Evolutionary conservation across 1,140 invertebrate genomes (phyloP), one percentile per base, ranked within the genome.

Genomic region (Camponotus floridanus): DNA sequence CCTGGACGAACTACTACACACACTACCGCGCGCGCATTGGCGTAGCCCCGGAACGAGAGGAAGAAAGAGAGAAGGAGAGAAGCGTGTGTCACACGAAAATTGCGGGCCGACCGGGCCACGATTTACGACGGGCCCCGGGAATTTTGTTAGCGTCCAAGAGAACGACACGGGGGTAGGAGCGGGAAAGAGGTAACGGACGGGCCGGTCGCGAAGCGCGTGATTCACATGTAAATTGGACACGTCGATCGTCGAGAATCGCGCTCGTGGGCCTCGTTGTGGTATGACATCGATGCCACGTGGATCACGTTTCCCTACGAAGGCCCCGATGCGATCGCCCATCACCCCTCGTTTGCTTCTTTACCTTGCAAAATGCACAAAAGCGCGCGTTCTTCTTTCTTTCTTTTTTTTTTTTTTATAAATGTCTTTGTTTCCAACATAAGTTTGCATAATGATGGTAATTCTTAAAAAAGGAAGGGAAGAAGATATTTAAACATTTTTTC

Each of bases 1-100:
- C 91, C 93, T 90, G 93, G 90, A 94, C 93, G 89, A 93, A 94
- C 93, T 94, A 93, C 93, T 87, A 89, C 90, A 92, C 86, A 88
- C 91, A 89, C 87, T 73, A 83, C 21, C 65, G 87, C 67, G 62
- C 55, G 18, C 33, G 61, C 90, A 91, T 67, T 90, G 91, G 90
- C 88, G 88, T 90, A 86, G 81, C 55, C 45, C 45, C 76, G 59
- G 21, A 81, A 59, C 57, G 64, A 85, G 64, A 39, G n/a, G n/a
- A 21, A 42, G 21, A 73, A 4, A 42, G 15, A 51, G 26, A 62
- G 13, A 73, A 39, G 26, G 26, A 48, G 59, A 57, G 76, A 76
- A 18, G 67, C 74, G 59, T 62, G 84, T 83, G 87, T 89, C 85
- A 78, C 65, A 85, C 59, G 67, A 89, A 89, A 86, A 89, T 89